Evolutionary conservation across 2,888 invertebrate genomes (phyloP), one percentile per base, ranked within the genome.

Genomic region (Cosmorhoe ocellata): DNA sequence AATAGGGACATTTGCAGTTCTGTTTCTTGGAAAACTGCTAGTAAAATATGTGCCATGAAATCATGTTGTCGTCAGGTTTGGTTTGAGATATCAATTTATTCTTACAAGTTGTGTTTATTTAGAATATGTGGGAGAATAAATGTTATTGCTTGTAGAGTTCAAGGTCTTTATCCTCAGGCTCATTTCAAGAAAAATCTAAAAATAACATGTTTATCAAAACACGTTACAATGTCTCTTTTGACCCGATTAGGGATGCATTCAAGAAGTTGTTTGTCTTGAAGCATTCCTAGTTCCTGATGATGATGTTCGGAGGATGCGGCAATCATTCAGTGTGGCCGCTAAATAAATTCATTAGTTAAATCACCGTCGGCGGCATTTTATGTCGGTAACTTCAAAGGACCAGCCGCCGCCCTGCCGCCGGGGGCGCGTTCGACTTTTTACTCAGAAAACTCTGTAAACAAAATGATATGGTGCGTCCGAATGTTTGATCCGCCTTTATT

Each of bases 271-370:
- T 48, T 48, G 47, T 39, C 51, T 42, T 47, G 51, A 44, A 52
- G 46, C 28, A 47, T 52, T 37, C 41, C 42, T 59, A 58, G 58
- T 56, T 51, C 47, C 32, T 48, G 52, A 60, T 54, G 51, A 47
- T 50, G 51, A 51, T 54, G 56, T 47, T 52, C 36, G 64, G 75
- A 69, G 68, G 69, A 66, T 66, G 66, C 66, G 68, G 76, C 74
- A 72, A 73, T 76, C 74, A 71, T 78, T 78, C 79, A 76, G 78
- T 76, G 76, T 74, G 78, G 81, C 87, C 83, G 86, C 88, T 91
- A 91, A 90, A 91, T 91, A 91, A 91, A 91, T 91, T 91, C 90
- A 90, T 91, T 91, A 91, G 90, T 90, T 85, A 90, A 90, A 90
- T 90, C 88, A 87, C 87, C 84, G 87, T 81, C 84, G 89, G 90